phyloP scores from a whole-genome alignment of 2,888 invertebrate species.

The Sialis fuliginosa region DNA sequence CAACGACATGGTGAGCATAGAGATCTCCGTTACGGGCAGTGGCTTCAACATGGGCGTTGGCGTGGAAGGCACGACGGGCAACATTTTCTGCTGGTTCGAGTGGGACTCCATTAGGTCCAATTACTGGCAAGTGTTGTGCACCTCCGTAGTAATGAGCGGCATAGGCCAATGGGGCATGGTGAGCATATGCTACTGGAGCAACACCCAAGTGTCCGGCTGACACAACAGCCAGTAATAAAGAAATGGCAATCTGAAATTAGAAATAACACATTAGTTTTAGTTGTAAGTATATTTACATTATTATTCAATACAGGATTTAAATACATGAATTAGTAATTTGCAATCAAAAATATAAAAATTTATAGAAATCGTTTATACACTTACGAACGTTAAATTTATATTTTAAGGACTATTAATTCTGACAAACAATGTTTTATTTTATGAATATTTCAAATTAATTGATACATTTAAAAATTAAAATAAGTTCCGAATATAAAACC shows the following conservation, averaged over 20 bases:
- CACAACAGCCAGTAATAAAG: not conserved
- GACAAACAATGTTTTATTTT: not conserved
- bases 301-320: too few species aligned
- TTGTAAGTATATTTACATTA: too few species aligned
- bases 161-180: not conserved
- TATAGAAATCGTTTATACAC: too few species aligned
- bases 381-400: too few species aligned
- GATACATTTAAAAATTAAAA: not conserved
- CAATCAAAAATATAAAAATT: too few species aligned
- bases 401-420: not conserved
- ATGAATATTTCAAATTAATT: not conserved
- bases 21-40: slow-evolving; percentile 4
- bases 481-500: too few species aligned
- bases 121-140: slow-evolving; percentile 6
- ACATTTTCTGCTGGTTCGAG: slow-evolving; percentile 4
- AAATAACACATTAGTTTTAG: too few species aligned
- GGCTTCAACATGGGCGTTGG: slow-evolving; percentile 2
- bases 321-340: too few species aligned
- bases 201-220: not conserved
- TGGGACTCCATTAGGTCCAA: slow-evolving; percentile 6
- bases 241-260: not conserved
- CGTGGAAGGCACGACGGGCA: slow-evolving; percentile 2
- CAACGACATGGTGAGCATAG: slow-evolving; percentile 5
- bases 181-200: not conserved
- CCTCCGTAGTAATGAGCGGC: not conserved